Evolutionary conservation across 2,113 vertebrate species (phyloP).

Genomic region (Brachyhypopomus occidentalis): DNA sequence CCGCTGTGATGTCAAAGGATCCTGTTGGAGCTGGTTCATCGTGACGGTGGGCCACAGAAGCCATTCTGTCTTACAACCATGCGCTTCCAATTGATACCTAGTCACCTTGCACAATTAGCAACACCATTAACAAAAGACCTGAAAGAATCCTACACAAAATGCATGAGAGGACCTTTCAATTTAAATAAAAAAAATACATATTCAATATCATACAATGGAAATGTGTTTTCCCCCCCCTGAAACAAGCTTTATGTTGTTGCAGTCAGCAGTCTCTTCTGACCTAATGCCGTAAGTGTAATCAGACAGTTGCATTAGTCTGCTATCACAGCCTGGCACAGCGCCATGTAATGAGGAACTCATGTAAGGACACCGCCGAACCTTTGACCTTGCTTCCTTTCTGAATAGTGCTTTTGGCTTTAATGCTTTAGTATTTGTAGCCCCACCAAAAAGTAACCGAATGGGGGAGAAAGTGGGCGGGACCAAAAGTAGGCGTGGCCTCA

Average conservation of each 20-base stretch:
- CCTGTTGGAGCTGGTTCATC: constrained; percentile 11
- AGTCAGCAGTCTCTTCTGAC: neutral
- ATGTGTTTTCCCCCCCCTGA: neutral
- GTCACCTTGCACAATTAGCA: neutral
- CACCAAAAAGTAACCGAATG: no score
- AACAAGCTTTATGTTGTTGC: neutral
- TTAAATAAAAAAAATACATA: no score
- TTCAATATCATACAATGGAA: neutral
- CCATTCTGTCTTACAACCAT: neutral
- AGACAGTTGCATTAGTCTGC: constrained; percentile 22
- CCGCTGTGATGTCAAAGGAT: neutral
- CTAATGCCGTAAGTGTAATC: constrained; percentile 12
- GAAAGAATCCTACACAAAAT: no score
- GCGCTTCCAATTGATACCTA: neutral
- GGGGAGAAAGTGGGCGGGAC: no score
- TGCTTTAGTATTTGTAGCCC: neutral
- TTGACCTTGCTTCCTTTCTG: neutral
- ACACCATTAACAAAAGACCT: neutral
- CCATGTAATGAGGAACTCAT: constrained; percentile 19
- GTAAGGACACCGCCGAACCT: neutral
- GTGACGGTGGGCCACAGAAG: neutral
- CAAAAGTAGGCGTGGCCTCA: constrained; percentile 59
- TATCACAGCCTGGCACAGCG: constrained; percentile 1
- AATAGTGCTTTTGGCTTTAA: neutral
- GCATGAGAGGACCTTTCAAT: no score